Percentiles rank a stretch among this genome's conserved stretches.
Evolutionary conservation across 2,888 invertebrate genomes (phyloP).

Genomic region (Conistra vaccinii): DNA sequence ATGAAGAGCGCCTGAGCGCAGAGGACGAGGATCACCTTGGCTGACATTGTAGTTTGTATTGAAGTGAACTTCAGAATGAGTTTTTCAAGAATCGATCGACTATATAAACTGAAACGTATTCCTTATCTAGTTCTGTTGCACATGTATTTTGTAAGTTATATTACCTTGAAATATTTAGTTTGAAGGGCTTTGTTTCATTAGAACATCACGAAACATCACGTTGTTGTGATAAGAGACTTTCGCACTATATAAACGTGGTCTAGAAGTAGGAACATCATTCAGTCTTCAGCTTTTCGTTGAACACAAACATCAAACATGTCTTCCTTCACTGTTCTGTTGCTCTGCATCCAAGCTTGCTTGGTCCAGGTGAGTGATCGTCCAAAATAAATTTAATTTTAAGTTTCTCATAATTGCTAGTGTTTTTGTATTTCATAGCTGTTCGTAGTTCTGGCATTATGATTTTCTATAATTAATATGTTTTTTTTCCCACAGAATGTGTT

Average conservation of each 20-base stretch:
- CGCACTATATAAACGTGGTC: conserved; percentile 26
- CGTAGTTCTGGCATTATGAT: too few species aligned
- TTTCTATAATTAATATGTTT: too few species aligned
- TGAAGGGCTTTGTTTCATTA: background rate
- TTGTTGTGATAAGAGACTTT: conserved; percentile 19
- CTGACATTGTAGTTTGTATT: background rate
- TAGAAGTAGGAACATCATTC: conserved; percentile 19
- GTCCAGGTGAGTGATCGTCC: conserved; percentile 74
- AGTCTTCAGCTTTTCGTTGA: conserved; percentile 25
- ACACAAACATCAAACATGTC: conserved; percentile 63
- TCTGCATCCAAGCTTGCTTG: conserved; percentile 74
- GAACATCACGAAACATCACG: background rate
- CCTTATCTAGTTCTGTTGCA: conserved; percentile 20
- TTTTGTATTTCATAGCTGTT: too few species aligned
- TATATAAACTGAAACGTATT: background rate
- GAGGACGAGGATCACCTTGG: conserved; percentile 32
- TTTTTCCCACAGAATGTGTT: too few species aligned
- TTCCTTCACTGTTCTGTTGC: conserved; percentile 67
- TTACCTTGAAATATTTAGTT: background rate
- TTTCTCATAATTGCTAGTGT: too few species aligned
- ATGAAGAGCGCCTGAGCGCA: conserved; percentile 41
- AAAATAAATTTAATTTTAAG: too few species aligned
- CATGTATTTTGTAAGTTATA: background rate
- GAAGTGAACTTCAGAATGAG: background rate
- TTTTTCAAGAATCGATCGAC: background rate